Conservation (phyloP, 2,113 vertebrate genomes). For the Ammodramus savannarum region DNA sequence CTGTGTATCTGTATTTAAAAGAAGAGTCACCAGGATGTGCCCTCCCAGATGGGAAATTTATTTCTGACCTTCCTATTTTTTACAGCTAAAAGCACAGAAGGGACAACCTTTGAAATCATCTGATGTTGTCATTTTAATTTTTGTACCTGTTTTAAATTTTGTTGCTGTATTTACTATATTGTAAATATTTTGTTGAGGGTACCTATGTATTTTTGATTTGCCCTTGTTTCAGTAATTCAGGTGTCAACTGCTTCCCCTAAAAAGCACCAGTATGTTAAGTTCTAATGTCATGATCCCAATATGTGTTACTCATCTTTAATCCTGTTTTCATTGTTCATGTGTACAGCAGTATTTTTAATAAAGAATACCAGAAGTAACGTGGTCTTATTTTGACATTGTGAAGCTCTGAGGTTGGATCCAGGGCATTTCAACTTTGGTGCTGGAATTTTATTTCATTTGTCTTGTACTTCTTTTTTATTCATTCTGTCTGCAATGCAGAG, state of each 20-base stretch:
- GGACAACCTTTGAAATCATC: constrained; percentile 76
- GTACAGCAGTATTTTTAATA: constrained; percentile 99
- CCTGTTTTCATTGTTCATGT: constrained; percentile 90
- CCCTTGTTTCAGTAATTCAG: constrained; percentile 74
- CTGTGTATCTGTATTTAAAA: constrained; percentile 53
- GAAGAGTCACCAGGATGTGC: constrained; percentile 52
- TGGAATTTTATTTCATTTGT: neutral
- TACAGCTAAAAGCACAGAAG: constrained; percentile 78
- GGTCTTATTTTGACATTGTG: constrained; percentile 24
- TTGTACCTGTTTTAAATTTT: constrained; percentile 74
- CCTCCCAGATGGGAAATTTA: constrained; percentile 43
- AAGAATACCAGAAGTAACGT: constrained; percentile 90
- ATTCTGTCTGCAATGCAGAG: neutral
- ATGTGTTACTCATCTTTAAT: constrained; percentile 78
- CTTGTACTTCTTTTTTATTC: neutral
- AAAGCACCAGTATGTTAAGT: constrained; percentile 78
- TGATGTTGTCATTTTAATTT: constrained; percentile 63
- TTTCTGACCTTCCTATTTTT: constrained; percentile 64
- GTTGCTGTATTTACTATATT: constrained; percentile 73
- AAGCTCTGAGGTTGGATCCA: neutral
- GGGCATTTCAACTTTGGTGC: neutral
- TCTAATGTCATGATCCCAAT: constrained; percentile 76
- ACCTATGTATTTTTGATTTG: constrained; percentile 71
- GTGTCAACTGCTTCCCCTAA: constrained; percentile 74
- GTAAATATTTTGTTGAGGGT: constrained; percentile 78